These are phyloP conservation scores for Cephalopterus ornatus DNA, from an alignment of 2,113 vertebrate species.

Conservation along the genomic window DNA sequence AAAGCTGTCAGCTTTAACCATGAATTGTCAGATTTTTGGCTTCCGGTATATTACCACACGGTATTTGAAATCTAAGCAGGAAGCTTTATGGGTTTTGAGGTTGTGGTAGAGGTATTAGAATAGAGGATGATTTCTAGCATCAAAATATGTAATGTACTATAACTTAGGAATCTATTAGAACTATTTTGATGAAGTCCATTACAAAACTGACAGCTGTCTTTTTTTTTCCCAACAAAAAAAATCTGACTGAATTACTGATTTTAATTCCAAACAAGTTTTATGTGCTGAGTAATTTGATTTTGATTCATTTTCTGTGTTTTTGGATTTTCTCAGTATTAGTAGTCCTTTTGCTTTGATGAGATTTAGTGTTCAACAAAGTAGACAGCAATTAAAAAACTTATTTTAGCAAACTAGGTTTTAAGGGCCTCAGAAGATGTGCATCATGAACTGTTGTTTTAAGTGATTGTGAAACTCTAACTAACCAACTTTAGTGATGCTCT, in stretches of 20 bases:
- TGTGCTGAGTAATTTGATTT: neutral
- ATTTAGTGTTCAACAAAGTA: neutral
- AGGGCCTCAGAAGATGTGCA: neutral
- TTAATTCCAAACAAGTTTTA: neutral
- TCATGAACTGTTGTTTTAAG: accelerated
- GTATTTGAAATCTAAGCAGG: neutral
- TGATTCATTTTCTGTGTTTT: neutral
- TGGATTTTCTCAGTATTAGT: neutral
- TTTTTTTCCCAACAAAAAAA: neutral
- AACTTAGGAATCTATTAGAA: neutral
- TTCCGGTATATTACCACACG: accelerated
- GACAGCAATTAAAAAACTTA: neutral
- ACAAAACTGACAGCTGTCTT: neutral
- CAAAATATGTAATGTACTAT: neutral
- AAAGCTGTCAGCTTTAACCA: neutral
- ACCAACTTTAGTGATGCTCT: neutral
- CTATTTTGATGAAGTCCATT: neutral
- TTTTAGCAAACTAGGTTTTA: neutral
- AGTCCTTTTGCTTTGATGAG: neutral
- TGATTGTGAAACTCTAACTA: neutral
- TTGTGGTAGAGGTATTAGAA: neutral
- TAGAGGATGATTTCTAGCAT: neutral
- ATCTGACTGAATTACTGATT: neutral
- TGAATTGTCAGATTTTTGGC: neutral
- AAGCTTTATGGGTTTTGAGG: neutral